Percentiles rank a stretch among this genome's conserved stretches.
Evolutionary conservation across 2,888 invertebrate genomes (phyloP).

Genomic region (Troides oblongomaculatus): DNA sequence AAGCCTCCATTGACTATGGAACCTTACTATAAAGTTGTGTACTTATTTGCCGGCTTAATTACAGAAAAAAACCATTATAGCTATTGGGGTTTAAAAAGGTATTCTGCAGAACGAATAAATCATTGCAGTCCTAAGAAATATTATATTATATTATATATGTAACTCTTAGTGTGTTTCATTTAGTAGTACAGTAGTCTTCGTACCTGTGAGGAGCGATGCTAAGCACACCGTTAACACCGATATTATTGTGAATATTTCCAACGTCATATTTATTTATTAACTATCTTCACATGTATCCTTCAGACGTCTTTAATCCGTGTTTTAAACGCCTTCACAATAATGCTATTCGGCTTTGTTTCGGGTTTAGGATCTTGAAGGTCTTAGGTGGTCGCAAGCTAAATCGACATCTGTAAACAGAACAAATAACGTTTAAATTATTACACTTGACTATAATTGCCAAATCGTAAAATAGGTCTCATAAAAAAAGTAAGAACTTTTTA

Average conservation of each 20-base stretch:
- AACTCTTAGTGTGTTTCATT: neutral
- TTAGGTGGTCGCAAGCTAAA: neutral
- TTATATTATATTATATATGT: neutral
- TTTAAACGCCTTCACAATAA: neutral
- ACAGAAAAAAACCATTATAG: no score
- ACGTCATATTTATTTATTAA: constrained; percentile 38
- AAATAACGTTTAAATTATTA: neutral
- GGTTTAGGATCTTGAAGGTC: neutral
- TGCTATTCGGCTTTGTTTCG: neutral
- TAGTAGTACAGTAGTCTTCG: constrained; percentile 33
- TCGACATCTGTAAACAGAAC: neutral
- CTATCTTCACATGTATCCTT: constrained; percentile 21
- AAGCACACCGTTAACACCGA: constrained; percentile 49
- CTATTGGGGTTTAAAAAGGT: no score
- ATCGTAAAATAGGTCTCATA: no score
- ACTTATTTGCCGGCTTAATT: no score
- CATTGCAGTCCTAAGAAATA: no score
- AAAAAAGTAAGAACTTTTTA: no score
- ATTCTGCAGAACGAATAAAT: no score
- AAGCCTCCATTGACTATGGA: no score
- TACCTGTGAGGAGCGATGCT: constrained; percentile 62
- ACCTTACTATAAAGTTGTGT: no score
- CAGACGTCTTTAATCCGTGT: neutral
- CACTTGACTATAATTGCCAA: neutral
- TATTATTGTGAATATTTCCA: constrained; percentile 52